A percentile compares a stretch with the other conserved stretches of the same genome.
Conservation (phyloP, 2,797 vertebrate species). For the Antrozous pallidus region DNA sequence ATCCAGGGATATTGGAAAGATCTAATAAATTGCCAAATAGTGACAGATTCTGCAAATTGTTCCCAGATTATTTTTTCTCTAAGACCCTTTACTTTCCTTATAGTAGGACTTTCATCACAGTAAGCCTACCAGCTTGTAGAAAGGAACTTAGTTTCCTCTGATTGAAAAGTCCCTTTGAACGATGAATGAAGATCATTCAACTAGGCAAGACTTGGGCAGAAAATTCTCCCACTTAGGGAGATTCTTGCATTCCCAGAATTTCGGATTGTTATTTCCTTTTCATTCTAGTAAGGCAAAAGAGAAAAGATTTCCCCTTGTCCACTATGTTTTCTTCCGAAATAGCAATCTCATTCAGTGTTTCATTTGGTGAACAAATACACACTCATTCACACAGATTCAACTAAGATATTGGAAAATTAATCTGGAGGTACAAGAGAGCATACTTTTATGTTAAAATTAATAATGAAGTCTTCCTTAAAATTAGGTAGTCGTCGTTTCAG, state of each 20-base stretch:
- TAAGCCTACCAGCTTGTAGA: background rate
- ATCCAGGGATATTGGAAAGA: background rate
- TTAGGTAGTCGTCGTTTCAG: background rate
- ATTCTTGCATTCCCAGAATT: slow-evolving; percentile 26
- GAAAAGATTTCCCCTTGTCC: background rate
- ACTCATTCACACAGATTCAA: background rate
- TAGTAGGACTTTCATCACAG: background rate
- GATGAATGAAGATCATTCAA: background rate
- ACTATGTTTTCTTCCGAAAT: background rate
- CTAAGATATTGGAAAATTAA: background rate
- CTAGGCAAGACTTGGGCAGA: background rate
- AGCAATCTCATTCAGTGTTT: background rate
- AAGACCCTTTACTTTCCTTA: background rate
- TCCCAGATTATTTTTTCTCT: background rate
- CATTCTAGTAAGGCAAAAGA: background rate
- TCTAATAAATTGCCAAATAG: background rate
- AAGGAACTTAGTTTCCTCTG: slow-evolving; percentile 54
- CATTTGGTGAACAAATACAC: background rate
- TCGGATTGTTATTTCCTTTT: background rate
- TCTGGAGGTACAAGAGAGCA: background rate
- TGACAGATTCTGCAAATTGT: background rate
- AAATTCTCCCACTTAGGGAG: background rate
- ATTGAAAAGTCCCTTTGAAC: slow-evolving; percentile 53
- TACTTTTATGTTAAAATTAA: background rate
- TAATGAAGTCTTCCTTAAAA: background rate